Evolutionary conservation across 2,797 vertebrate genomes (phyloP).

Genomic region (Taenioides sp.): DNA sequence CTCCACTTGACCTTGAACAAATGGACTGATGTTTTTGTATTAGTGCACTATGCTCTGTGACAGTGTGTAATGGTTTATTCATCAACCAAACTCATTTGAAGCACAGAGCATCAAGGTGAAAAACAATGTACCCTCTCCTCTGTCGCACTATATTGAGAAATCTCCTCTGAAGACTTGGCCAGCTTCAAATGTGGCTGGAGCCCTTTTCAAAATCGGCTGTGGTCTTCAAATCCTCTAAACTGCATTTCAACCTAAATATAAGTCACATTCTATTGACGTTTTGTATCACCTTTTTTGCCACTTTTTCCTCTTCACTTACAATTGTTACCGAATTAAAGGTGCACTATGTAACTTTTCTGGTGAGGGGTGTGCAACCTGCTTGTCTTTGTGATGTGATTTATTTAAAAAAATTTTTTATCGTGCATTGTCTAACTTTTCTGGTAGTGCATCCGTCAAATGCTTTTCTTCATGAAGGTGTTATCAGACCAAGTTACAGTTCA

Average conservation of each 20-base stretch:
- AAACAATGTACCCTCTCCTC: slow-evolving; percentile 15
- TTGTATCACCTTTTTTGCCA: neutral
- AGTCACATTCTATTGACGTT: neutral
- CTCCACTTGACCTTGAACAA: slow-evolving; percentile 15
- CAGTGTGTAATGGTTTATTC: slow-evolving; percentile 60
- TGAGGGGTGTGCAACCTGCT: neutral
- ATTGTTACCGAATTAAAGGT: neutral
- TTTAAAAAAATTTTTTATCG: no score
- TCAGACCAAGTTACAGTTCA: no score
- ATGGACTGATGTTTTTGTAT: slow-evolving; percentile 31
- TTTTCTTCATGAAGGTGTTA: no score
- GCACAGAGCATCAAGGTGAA: slow-evolving; percentile 27
- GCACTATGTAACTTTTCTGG: neutral
- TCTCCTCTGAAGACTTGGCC: slow-evolving; percentile 39
- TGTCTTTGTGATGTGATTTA: no score
- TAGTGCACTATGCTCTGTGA: slow-evolving; percentile 31
- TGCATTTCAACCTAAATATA: neutral
- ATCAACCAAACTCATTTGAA: slow-evolving; percentile 42
- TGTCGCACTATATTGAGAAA: slow-evolving; percentile 15
- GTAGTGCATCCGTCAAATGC: no score
- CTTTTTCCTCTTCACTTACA: neutral
- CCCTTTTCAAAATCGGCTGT: slow-evolving; percentile 20
- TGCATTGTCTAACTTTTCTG: no score
- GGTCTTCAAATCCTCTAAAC: slow-evolving; percentile 28
- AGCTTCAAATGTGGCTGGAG: slow-evolving; percentile 5